Evolutionary conservation across 2,797 vertebrate genomes (phyloP), one percentile per base, ranked within the genome.

Genomic region (Champsocephalus esox): DNA sequence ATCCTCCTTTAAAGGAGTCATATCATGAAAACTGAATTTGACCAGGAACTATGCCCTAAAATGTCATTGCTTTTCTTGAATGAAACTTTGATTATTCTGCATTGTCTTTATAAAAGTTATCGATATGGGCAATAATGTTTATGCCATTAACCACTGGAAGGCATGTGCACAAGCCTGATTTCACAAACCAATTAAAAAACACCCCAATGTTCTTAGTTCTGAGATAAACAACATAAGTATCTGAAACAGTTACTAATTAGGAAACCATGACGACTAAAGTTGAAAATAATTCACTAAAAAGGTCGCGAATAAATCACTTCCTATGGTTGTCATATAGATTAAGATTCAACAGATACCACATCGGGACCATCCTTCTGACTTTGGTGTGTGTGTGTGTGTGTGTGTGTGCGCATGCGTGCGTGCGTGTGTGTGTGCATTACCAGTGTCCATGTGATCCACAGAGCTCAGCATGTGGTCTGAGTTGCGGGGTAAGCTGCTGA

Each of bases 371-470:
- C 3, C 34, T 61, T 74, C 19, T 76, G 62, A 60, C 16, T 48
- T 67, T 46, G 24, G 12, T 28, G 52, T 17, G n/a, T 38, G 51
- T 17, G 11, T 43, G 28, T 57, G 14, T 17, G 11, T 43, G 28
- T 57, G 14, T 66, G 19, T 59, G 8, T 44, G 32, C 19, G 19
- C 19, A 19, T 59, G 8, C 38, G 32, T 57, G 28, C 34, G 13
- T 55, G 48, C 66, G 60, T 70, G 44, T 70, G 48, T 51, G 13
- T 13, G 45, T 70, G 21, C 28, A 3, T 86, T 84, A 97, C 97
- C 97, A 90, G 96, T 98, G 84, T 98, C 97, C 97, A 99, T 98
- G 87, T 98, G 97, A 88, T 98, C 97, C 82, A 98, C 96, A 49
- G 97, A 96, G 94, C 96, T 97, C 79, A 99, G 81, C 94, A 98